phyloP scores from a whole-genome alignment of 2,888 invertebrate genomes.

The Philereme transversata region DNA sequence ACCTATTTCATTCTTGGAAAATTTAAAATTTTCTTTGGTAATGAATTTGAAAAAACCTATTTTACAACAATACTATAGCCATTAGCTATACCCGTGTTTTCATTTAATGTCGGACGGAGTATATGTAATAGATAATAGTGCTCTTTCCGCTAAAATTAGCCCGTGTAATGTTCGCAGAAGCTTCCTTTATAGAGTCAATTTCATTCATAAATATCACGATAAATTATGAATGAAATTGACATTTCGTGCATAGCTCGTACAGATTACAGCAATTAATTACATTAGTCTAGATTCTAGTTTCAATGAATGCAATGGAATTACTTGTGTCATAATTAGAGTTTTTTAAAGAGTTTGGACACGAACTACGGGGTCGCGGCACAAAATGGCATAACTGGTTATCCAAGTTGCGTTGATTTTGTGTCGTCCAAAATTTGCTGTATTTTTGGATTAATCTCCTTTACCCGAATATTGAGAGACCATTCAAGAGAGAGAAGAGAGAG shows the following conservation, averaged over 20 bases:
- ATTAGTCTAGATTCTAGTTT: conserved; percentile 1
- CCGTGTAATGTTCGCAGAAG: conserved; percentile 5
- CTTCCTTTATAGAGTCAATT: no score
- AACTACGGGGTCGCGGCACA: conserved; percentile 3
- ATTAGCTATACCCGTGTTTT: no score
- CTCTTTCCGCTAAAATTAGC: conserved; percentile 9
- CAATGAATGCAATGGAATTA: neutral
- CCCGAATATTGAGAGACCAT: no score
- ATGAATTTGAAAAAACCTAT: no score
- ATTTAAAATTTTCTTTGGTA: no score
- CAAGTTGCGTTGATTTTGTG: neutral
- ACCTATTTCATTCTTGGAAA: no score
- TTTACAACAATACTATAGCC: no score
- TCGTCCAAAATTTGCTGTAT: no score
- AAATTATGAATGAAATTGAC: conserved; percentile 25
- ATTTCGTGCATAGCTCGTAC: conserved; percentile 23
- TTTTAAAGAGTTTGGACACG: conserved; percentile 11
- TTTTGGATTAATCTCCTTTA: no score
- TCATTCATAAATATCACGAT: conserved; percentile 4
- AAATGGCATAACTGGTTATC: neutral
- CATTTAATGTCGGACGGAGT: no score
- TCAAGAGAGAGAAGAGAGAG: no score
- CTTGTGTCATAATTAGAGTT: neutral
- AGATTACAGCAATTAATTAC: conserved; percentile 2
- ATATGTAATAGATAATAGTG: neutral